Conservation (phyloP, 2,888 invertebrate species). For the Isotomurus palustris region DNA sequence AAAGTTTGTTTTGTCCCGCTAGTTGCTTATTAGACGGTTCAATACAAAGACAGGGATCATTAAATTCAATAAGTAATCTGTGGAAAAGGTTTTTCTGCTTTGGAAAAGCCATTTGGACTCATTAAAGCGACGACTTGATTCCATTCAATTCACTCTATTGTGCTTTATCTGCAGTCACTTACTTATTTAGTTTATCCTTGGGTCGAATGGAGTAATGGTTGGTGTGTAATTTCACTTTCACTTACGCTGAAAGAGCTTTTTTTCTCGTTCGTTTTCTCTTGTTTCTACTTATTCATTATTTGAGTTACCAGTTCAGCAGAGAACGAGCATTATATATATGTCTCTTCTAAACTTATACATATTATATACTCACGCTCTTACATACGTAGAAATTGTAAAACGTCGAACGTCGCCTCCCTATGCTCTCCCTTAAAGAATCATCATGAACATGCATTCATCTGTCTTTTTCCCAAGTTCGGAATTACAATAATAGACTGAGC, state of each 20-base stretch:
- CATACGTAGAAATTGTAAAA: not conserved
- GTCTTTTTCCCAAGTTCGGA: not conserved
- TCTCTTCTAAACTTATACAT: too few relatives aligned
- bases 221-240: too few relatives aligned
- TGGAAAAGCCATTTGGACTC: slow-evolving; percentile 1
- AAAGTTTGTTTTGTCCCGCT: not conserved
- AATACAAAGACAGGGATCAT: too few relatives aligned
- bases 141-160: not conserved
- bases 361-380: too few relatives aligned
- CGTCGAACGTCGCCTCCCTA: slow-evolving; percentile 1
- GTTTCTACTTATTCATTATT: too few relatives aligned
- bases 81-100: not conserved
- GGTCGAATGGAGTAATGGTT: too few relatives aligned
- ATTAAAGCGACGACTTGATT: not conserved
- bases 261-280: too few relatives aligned
- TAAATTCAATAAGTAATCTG: not conserved
- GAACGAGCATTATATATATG: too few relatives aligned
- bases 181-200: not conserved
- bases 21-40: not conserved
- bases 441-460: not conserved
- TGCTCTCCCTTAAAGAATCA: not conserved
- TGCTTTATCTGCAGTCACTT: slow-evolving; percentile 1
- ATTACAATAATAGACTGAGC: too few relatives aligned
- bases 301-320: too few relatives aligned
- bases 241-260: too few relatives aligned